phyloP scores from a whole-genome alignment of 2,888 invertebrate species.

The Subacronicta megacephala region DNA sequence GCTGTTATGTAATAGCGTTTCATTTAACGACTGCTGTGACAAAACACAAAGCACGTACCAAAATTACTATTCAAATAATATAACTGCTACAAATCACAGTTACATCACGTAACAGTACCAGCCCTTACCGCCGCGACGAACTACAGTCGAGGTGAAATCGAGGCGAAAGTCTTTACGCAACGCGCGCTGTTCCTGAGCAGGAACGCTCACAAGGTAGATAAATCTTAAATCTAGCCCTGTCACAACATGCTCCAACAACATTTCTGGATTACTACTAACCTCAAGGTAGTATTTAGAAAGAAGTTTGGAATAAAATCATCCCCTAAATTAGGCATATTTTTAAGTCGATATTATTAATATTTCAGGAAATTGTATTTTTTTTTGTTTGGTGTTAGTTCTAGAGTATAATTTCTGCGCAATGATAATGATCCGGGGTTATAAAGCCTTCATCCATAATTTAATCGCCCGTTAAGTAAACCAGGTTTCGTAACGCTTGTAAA shows the following conservation, averaged over 20 bases:
- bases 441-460: too few species aligned
- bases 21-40: conserved; percentile 3
- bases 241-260: conserved; percentile 11
- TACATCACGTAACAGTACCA: conserved; percentile 47
- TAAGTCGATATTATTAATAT: too few species aligned
- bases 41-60: conserved; percentile 11
- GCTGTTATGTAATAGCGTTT: neutral
- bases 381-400: too few species aligned
- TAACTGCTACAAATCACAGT: conserved; percentile 51
- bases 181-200: conserved; percentile 57
- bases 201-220: conserved; percentile 47
- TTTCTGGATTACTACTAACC: conserved; percentile 32
- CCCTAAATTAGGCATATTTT: neutral
- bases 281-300: conserved; percentile 23
- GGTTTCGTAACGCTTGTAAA: too few species aligned
- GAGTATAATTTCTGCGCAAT: too few species aligned
- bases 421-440: too few species aligned
- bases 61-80: conserved; percentile 36
- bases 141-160: conserved; percentile 65
- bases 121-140: conserved; percentile 60
- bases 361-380: too few species aligned
- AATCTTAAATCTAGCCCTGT: conserved; percentile 43
- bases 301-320: conserved; percentile 10
- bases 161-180: conserved; percentile 75
- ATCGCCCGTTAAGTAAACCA: too few species aligned